A percentile compares a stretch with the other conserved stretches of the same genome.
phyloP scores from a whole-genome alignment of 2,888 invertebrate species.

The Pachycephus smyrnensis region DNA sequence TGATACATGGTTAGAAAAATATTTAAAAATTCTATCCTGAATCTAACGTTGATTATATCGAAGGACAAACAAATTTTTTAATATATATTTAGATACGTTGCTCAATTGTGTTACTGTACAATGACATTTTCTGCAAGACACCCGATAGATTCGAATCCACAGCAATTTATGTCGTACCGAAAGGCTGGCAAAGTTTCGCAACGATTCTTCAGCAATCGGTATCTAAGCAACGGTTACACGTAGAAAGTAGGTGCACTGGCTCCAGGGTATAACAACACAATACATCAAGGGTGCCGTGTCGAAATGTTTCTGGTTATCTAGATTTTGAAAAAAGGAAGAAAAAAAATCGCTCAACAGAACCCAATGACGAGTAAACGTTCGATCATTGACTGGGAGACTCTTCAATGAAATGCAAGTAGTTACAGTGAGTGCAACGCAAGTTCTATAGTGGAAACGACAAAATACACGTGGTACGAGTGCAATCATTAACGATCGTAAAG shows the following conservation, averaged over 20 bases:
- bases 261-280: slow-evolving; percentile 28
- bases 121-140: background rate
- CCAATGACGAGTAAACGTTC: background rate
- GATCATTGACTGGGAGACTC: background rate
- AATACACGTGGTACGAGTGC: background rate
- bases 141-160: background rate
- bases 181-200: background rate
- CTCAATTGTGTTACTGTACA: background rate
- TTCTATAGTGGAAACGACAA: background rate
- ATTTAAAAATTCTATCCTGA: no score
- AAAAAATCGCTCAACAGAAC: slow-evolving; percentile 5
- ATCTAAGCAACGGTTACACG: slow-evolving; percentile 25
- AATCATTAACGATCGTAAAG: background rate
- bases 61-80: background rate
- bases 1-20: background rate
- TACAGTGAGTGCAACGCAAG: background rate
- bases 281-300: slow-evolving; percentile 29
- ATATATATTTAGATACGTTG: background rate
- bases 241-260: slow-evolving; percentile 48
- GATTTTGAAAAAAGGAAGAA: background rate
- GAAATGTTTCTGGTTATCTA: slow-evolving; percentile 7
- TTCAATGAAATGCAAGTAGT: background rate
- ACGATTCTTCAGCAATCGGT: background rate
- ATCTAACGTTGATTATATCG: background rate
- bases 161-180: background rate